Conservation (phyloP, 2,797 vertebrate species). For the Epinephelus malabaricus region DNA sequence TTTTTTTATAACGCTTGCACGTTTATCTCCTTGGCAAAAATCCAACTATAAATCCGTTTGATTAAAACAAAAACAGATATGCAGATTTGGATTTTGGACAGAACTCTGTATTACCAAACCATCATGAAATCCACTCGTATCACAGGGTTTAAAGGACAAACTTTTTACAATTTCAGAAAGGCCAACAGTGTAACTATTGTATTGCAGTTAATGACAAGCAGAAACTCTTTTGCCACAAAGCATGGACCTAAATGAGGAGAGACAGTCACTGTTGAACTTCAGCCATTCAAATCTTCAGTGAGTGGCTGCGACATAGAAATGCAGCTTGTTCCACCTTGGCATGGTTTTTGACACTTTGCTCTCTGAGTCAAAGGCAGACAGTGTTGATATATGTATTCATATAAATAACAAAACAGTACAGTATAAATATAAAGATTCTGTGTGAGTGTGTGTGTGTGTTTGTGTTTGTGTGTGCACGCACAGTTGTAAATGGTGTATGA, state of each 20-base stretch:
- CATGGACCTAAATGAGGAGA: conserved; percentile 69
- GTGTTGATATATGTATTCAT: conserved; percentile 83
- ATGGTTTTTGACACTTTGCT: conserved; percentile 82
- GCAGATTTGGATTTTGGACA: conserved; percentile 52
- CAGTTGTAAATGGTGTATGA: conserved; percentile 58
- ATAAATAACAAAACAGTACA: conserved; percentile 87
- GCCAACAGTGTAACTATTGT: conserved; percentile 75
- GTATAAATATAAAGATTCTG: conserved; percentile 88
- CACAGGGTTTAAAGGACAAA: conserved; percentile 56
- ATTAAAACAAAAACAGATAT: conserved; percentile 59
- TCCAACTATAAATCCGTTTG: conserved; percentile 36
- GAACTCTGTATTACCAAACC: conserved; percentile 57
- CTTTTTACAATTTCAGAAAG: conserved; percentile 71
- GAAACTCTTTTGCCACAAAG: conserved; percentile 71
- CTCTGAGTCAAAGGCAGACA: conserved; percentile 84
- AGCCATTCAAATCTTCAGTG: conserved; percentile 62
- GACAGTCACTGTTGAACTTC: conserved; percentile 63
- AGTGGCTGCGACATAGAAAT: conserved; percentile 67
- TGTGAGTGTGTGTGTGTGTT: conserved; percentile 51
- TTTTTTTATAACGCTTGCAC: not conserved
- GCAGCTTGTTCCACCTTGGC: conserved; percentile 72
- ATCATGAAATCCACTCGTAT: conserved; percentile 50
- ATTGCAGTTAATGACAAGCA: conserved; percentile 80
- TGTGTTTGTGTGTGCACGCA: conserved; percentile 33
- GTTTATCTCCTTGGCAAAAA: conserved; percentile 62